Evolutionary conservation across 2,888 invertebrate species (phyloP).

Genomic region (Rhopalosiphum nymphaeae): DNA sequence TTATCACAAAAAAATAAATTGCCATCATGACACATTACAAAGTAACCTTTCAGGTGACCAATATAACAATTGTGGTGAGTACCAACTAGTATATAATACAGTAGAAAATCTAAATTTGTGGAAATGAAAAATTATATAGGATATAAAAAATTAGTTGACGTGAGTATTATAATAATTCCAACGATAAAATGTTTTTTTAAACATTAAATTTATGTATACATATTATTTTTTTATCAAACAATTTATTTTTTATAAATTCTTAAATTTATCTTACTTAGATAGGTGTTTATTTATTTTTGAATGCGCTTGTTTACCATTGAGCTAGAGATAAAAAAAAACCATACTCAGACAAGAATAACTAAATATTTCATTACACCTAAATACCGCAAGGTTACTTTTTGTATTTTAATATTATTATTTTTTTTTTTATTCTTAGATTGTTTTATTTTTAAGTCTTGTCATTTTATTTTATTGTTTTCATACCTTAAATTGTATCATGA

Average conservation of each 20-base stretch:
- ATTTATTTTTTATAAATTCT: not conserved
- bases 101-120: not conserved
- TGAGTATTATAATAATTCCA: not conserved
- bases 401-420: not conserved
- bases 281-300: not conserved
- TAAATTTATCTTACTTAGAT: not conserved
- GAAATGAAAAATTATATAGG: not conserved
- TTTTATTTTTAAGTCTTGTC: constrained; percentile 2
- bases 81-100: not conserved
- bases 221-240: not conserved
- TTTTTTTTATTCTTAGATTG: not conserved
- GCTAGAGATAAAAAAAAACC: not conserved
- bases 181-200: not conserved
- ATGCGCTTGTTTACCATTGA: not conserved
- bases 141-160: not conserved
- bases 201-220: not conserved
- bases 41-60: not conserved
- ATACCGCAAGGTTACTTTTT: constrained; percentile 23
- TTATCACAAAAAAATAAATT: not conserved
- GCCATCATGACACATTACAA: not conserved
- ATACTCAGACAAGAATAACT: not conserved
- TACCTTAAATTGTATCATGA: not conserved
- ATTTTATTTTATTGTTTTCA: not conserved
- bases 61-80: not conserved
- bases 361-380: constrained; percentile 15